Conservation (phyloP, 2,797 vertebrate genomes). For the Sebastes wilsoni region DNA sequence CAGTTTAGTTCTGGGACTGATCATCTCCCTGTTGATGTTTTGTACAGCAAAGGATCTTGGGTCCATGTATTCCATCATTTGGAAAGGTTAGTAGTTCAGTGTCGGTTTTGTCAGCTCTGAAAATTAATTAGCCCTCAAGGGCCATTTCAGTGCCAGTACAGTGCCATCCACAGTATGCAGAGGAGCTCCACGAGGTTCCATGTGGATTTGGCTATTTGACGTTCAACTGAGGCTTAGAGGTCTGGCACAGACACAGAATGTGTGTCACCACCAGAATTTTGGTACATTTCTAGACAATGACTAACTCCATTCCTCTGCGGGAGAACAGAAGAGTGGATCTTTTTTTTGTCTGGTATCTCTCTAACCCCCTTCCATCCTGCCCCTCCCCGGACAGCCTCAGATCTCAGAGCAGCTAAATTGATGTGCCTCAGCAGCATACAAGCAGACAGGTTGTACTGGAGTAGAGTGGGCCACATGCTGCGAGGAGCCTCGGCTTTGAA, state of each 20-base stretch:
- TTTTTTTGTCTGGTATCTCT: constrained; percentile 3
- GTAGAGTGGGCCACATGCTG: constrained; percentile 58
- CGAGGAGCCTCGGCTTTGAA: constrained; percentile 60
- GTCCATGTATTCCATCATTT: constrained; percentile 30
- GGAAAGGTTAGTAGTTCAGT: constrained; percentile 45
- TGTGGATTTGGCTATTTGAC: constrained; percentile 46
- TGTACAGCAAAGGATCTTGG: neutral
- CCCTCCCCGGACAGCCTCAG: constrained; percentile 36
- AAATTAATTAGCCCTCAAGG: constrained; percentile 72
- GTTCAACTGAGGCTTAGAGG: constrained; percentile 21
- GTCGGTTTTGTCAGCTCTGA: constrained; percentile 63
- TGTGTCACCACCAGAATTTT: neutral
- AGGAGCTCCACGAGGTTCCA: constrained; percentile 20
- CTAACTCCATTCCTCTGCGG: constrained; percentile 3
- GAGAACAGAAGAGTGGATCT: neutral
- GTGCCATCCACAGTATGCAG: constrained; percentile 18
- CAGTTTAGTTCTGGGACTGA: neutral
- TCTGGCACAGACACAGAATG: constrained; percentile 23
- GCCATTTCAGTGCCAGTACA: constrained; percentile 52
- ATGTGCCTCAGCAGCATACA: constrained; percentile 37
- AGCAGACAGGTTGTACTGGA: constrained; percentile 36
- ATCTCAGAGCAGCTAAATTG: constrained; percentile 51
- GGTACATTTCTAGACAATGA: constrained; percentile 69
- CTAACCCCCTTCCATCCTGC: neutral
- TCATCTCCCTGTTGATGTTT: constrained; percentile 1